phyloP scores from a whole-genome alignment of 2,797 vertebrate species.

The Chelmon rostratus region DNA sequence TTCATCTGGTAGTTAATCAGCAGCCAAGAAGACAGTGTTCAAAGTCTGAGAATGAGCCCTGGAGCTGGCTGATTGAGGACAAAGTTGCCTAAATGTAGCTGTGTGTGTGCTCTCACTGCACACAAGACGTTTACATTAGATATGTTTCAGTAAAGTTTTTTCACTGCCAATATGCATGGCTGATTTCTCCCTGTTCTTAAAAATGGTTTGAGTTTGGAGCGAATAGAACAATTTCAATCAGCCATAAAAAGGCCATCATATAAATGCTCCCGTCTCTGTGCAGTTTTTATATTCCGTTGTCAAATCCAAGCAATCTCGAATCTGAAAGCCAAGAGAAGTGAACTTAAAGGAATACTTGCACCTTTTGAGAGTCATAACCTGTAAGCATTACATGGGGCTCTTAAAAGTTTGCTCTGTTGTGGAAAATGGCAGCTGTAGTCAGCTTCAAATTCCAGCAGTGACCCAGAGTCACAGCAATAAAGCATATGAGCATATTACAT shows the following conservation, averaged over 20 bases:
- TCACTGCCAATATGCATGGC: neutral
- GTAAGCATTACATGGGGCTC: neutral
- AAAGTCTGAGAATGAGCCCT: slow-evolving; percentile 26
- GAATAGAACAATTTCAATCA: neutral
- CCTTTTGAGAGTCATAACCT: neutral
- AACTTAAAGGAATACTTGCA: neutral
- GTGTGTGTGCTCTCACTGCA: neutral
- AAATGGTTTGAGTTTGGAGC: neutral
- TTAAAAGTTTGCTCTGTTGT: neutral
- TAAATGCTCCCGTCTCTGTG: neutral
- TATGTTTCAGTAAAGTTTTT: neutral
- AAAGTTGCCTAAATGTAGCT: neutral
- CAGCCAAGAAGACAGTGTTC: neutral
- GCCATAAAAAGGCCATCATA: neutral
- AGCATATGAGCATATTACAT: no score
- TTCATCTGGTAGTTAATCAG: slow-evolving; percentile 8
- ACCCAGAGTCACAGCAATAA: neutral
- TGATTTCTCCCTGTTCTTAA: neutral
- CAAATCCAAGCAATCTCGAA: neutral
- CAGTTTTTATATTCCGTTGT: neutral
- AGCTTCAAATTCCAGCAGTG: neutral
- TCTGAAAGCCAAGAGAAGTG: neutral
- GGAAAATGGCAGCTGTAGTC: neutral
- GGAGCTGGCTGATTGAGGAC: slow-evolving; percentile 10
- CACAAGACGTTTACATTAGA: no score